A percentile compares a stretch with the other conserved stretches of the same genome.
phyloP scores from a whole-genome alignment of 1,140 invertebrate species.

The Andrena cerasifolii region DNA sequence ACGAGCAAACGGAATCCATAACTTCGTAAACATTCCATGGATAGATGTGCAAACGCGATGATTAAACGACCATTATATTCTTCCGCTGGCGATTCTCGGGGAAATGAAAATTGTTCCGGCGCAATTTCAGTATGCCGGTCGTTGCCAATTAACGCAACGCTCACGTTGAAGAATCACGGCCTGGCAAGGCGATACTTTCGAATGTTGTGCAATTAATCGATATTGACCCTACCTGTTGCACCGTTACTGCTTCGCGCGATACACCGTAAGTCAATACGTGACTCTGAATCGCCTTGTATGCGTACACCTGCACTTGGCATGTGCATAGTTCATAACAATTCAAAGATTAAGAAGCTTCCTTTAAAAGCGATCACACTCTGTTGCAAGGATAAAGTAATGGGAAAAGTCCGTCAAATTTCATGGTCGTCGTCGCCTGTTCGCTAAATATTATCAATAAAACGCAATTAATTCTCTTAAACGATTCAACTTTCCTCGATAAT shows the following conservation, averaged over 20 bases:
- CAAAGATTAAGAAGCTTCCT: slow-evolving; percentile 3
- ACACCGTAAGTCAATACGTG: background rate
- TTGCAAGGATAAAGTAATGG: background rate
- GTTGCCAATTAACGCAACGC: background rate
- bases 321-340: background rate
- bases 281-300: background rate
- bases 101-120: background rate
- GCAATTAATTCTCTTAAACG: slow-evolving; percentile 5
- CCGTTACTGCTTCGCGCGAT: background rate
- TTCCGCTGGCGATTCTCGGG: background rate
- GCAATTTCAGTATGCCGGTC: too few species aligned
- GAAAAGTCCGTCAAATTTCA: slow-evolving; percentile 5
- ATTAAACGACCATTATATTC: background rate
- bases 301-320: background rate
- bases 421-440: background rate
- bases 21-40: too few species aligned
- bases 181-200: background rate
- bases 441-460: slow-evolving; percentile 16
- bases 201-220: slow-evolving; percentile 26
- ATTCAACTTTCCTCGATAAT: too few species aligned
- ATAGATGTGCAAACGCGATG: background rate
- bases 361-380: background rate
- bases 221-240: slow-evolving; percentile 41
- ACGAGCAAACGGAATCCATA: background rate
- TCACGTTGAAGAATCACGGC: background rate